phyloP scores from a whole-genome alignment of 2,888 invertebrate genomes.

The Allophyes oxyacanthae region DNA sequence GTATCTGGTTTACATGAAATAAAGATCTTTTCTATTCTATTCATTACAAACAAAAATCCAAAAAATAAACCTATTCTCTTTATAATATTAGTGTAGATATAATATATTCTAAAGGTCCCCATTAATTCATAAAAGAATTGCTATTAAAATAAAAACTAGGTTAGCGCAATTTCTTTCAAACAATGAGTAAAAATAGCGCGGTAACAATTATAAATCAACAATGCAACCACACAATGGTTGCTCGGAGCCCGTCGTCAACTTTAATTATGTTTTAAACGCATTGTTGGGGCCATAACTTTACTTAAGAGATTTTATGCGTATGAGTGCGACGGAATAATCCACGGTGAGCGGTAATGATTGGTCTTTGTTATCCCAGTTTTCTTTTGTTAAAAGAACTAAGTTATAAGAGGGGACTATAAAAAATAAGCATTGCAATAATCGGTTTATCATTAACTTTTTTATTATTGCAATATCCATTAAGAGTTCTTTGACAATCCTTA shows the following conservation, averaged over 20 bases:
- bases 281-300: slow-evolving; percentile 55
- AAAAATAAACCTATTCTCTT: too few species aligned
- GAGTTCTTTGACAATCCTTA: too few species aligned
- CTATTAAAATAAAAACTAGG: slow-evolving; percentile 46
- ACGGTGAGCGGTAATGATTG: slow-evolving; percentile 27
- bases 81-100: too few species aligned
- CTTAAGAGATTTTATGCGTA: slow-evolving; percentile 45
- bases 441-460: too few species aligned
- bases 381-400: too few species aligned
- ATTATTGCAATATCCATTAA: too few species aligned
- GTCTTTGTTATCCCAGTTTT: slow-evolving; percentile 15
- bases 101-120: slow-evolving; percentile 4
- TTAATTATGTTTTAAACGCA: slow-evolving; percentile 68
- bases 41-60: too few species aligned
- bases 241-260: slow-evolving; percentile 58
- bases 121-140: slow-evolving; percentile 37
- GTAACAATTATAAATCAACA: slow-evolving; percentile 72
- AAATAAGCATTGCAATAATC: too few species aligned
- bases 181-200: slow-evolving; percentile 54
- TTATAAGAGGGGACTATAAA: too few species aligned
- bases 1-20: too few species aligned
- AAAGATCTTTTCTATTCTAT: too few species aligned
- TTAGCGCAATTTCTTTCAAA: slow-evolving; percentile 45
- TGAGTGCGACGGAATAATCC: slow-evolving; percentile 13
- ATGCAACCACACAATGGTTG: slow-evolving; percentile 58